Conservation (phyloP, 2,113 vertebrate species). For the Athene noctua region DNA sequence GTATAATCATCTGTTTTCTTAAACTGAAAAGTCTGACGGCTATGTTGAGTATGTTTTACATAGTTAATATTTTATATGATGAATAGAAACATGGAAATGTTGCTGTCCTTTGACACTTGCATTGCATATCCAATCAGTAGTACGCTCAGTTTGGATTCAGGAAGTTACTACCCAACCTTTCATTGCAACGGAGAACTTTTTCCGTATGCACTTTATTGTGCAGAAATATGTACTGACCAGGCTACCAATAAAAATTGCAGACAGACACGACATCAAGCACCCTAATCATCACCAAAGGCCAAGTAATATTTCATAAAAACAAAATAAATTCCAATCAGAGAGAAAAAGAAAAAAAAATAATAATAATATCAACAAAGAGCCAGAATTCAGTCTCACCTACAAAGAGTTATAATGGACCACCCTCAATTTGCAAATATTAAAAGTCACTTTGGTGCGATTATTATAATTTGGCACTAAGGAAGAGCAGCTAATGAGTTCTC, state of each 20-base stretch:
- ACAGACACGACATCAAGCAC: neutral
- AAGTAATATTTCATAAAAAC: neutral
- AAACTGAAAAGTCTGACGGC: neutral
- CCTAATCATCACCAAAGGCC: neutral
- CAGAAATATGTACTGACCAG: neutral
- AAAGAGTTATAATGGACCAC: accelerated
- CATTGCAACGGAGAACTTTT: neutral
- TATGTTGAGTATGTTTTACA: neutral
- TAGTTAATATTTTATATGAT: neutral
- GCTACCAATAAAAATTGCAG: neutral
- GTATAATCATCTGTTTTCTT: neutral
- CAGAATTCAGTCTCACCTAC: neutral
- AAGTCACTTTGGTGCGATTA: neutral
- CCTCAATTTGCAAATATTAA: neutral
- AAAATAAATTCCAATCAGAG: neutral
- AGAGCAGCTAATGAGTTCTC: neutral
- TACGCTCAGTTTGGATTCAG: neutral
- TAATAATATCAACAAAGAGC: neutral
- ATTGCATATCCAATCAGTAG: neutral
- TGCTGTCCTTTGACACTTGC: neutral
- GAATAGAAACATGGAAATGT: neutral
- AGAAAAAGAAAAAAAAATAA: accelerated
- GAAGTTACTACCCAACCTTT: neutral
- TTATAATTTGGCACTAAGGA: neutral
- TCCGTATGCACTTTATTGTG: neutral